These are phyloP conservation scores for Falco punctatus DNA, from an alignment of 2,113 vertebrate species.

Conservation along the genomic window DNA sequence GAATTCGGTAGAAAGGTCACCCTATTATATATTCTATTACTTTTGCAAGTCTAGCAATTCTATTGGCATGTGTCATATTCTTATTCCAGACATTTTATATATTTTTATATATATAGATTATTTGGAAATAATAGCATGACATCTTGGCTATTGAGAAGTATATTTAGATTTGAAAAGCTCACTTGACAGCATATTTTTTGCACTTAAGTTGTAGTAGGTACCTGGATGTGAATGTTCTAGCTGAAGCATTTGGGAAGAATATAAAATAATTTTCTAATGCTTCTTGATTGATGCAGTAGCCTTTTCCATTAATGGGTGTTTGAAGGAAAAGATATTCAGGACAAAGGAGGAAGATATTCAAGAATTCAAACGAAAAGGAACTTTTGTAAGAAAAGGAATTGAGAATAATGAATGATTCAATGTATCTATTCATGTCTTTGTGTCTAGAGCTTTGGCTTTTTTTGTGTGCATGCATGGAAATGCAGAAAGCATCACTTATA, in stretches of 20 bases:
- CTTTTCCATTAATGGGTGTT: not conserved
- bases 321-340: not conserved
- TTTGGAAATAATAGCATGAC: not conserved
- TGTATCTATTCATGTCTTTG: not conserved
- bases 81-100: not conserved
- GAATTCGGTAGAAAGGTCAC: not conserved
- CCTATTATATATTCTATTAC: not conserved
- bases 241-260: not conserved
- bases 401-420: not conserved
- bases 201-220: not conserved
- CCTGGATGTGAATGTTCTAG: not conserved
- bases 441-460: not conserved
- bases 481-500: not conserved
- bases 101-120: not conserved
- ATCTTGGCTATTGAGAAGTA: not conserved
- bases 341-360: not conserved
- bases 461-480: not conserved
- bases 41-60: not conserved
- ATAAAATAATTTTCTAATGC: not conserved
- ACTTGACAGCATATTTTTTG: not conserved
- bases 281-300: not conserved
- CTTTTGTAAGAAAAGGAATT: not conserved
- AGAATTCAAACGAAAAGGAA: not conserved
- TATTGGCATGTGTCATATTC: not conserved
- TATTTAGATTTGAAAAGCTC: not conserved